Evolutionary conservation across 2,888 invertebrate species (phyloP).

Genomic region (Schizotus pectinicornis): DNA sequence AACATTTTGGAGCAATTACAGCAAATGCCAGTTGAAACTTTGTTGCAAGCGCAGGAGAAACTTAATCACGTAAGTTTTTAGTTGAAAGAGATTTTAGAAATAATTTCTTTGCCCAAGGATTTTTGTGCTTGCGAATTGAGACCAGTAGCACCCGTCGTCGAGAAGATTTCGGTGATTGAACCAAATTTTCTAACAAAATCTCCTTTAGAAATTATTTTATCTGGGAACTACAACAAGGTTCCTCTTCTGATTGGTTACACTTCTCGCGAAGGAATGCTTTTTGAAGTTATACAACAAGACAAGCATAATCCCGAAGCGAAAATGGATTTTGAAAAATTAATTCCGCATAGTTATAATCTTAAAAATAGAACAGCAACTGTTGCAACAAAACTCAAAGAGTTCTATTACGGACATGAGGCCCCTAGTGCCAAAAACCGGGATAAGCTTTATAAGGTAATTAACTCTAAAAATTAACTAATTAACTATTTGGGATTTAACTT

Average conservation of each 20-base stretch:
- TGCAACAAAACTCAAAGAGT: constrained; percentile 36
- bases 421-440: too few relatives aligned
- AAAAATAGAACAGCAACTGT: too few relatives aligned
- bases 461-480: too few relatives aligned
- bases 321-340: too few relatives aligned
- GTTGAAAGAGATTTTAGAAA: background rate
- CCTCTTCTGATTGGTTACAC: constrained; percentile 52
- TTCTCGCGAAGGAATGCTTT: constrained; percentile 48
- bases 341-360: too few relatives aligned
- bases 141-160: constrained; percentile 27
- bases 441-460: too few relatives aligned
- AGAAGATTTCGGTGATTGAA: constrained; percentile 30
- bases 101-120: background rate
- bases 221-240: constrained; percentile 50
- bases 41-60: constrained; percentile 19
- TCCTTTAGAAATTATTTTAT: constrained; percentile 43
- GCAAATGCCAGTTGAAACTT: background rate
- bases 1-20: constrained; percentile 13
- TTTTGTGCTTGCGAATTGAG: background rate
- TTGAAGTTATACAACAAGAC: constrained; percentile 6
- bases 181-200: constrained; percentile 45
- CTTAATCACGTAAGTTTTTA: constrained; percentile 10
- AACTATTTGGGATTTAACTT: constrained; percentile 21
- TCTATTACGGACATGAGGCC: constrained; percentile 33
- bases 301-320: too few relatives aligned